Evolutionary conservation across 2,113 vertebrate genomes (phyloP), one percentile per base, ranked within the genome.

Genomic region (Corythoichthys intestinalis): DNA sequence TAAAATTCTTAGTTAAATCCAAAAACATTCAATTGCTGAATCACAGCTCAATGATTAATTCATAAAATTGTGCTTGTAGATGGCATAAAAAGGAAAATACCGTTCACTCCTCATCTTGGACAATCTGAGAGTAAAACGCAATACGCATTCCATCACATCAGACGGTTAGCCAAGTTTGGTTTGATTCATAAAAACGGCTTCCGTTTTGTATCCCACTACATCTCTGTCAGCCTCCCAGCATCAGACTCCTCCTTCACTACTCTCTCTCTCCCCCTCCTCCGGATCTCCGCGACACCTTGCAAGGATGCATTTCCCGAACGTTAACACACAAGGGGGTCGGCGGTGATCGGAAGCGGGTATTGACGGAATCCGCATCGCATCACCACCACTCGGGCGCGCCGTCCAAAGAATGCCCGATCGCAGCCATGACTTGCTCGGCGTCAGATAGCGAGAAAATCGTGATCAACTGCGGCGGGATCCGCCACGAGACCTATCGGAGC

Each of bases 401-500:
- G 95, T 93, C 89, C 91, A 95, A 95, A 97, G 94, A 93, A 99
- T 98, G 97, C 93, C 93, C 94, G 93, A 97, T 94, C 91, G 96
- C 96, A 94, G 96, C 95, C 92, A 98, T 98, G 96, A 95, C 93
- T 94, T 96, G 94, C 92, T 90, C 88, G 81, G 94, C 94, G 91
- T 95, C 96, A 94, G 96, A 97, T 89, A 96, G 94, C 87, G 96
- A 98, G 92, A 96, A 97, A 92, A 98, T 99, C 89, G 95, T 96
- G 78, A 95, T 98, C 92, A 98, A 98, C 53, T 97, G 97, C 69
- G 97, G 97, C 2, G 97, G 97, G 68, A 93, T 95, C 85, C 91
- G 97, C 86, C 97, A 99, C 91, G 96, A 99, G 89, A 99, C 97
- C 76, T 99, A 99, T 93, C 94, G 94, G 67, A 98, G 95, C 92